phyloP scores from a whole-genome alignment of 1,140 invertebrate genomes.

The Euglossa dilemma region DNA sequence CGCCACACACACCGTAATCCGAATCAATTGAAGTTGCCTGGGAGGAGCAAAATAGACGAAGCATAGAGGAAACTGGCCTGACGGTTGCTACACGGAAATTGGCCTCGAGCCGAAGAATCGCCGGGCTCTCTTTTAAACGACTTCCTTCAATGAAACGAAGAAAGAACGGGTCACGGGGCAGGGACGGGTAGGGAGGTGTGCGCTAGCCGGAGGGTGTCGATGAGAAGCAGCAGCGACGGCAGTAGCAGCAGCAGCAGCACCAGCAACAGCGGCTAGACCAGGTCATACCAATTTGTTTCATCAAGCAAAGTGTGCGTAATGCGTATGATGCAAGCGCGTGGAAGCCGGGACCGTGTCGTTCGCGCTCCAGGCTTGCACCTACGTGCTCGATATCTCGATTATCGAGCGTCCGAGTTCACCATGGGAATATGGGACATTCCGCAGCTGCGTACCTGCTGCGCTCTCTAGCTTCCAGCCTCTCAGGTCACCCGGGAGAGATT shows the following conservation, averaged over 20 bases:
- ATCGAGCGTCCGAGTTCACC: conserved; percentile 61
- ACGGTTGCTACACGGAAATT: not conserved
- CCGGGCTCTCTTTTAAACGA: conserved; percentile 40
- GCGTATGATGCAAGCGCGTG: conserved; percentile 41
- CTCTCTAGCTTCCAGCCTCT: conserved; percentile 48
- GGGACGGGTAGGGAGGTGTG: not conserved
- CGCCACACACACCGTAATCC: not conserved
- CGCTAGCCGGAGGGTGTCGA: conserved; percentile 47
- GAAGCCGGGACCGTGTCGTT: conserved; percentile 21
- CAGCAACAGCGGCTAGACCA: conserved; percentile 51
- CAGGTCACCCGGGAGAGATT: conserved; percentile 53
- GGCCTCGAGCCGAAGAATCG: conserved; percentile 27
- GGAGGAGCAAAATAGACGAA: not conserved
- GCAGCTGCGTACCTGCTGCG: conserved; percentile 63
- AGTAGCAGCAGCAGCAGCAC: not conserved
- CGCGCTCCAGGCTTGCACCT: conserved; percentile 46
- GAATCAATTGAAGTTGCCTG: conserved; percentile 19
- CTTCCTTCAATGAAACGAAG: conserved; percentile 53
- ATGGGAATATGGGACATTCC: conserved; percentile 63
- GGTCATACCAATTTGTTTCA: conserved; percentile 67
- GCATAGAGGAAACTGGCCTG: conserved; percentile 2
- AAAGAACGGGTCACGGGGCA: conserved; percentile 12
- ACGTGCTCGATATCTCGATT: conserved; percentile 64
- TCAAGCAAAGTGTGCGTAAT: conserved; percentile 55
- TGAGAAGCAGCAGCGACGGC: conserved; percentile 39